phyloP scores from a whole-genome alignment of 2,888 invertebrate genomes.

The Endotricha flammealis region DNA sequence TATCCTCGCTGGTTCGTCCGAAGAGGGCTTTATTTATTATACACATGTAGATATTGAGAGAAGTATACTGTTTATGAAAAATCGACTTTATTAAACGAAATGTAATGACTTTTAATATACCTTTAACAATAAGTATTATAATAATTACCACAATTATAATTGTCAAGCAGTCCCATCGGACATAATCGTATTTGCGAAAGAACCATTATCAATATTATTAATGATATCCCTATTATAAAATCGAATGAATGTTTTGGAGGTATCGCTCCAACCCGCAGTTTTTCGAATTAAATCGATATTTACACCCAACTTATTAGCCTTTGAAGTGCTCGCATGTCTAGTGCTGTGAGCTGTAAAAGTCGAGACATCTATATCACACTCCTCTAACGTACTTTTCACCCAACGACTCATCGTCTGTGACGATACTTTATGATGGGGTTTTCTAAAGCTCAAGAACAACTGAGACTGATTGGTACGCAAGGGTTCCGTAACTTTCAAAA shows the following conservation, averaged over 20 bases:
- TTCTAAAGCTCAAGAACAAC: slow-evolving; percentile 7
- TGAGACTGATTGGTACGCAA: background rate
- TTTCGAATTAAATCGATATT: slow-evolving; percentile 11
- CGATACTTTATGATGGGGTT: background rate
- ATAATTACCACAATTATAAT: too few species aligned
- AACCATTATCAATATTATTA: background rate
- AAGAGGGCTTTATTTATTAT: too few species aligned
- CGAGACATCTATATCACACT: slow-evolving; percentile 12
- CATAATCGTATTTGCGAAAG: too few species aligned
- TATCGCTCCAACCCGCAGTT: slow-evolving; percentile 11
- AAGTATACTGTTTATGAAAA: too few species aligned
- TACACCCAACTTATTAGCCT: slow-evolving; percentile 7
- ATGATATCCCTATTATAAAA: slow-evolving; percentile 9
- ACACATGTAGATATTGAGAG: too few species aligned
- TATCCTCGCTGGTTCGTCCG: too few species aligned
- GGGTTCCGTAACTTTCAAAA: slow-evolving; percentile 3
- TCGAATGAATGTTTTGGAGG: slow-evolving; percentile 6
- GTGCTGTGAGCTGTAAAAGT: slow-evolving; percentile 13
- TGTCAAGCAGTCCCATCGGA: too few species aligned
- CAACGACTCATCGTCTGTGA: slow-evolving; percentile 10
- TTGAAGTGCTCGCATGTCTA: slow-evolving; percentile 12
- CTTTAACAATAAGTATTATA: too few species aligned
- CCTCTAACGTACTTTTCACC: slow-evolving; percentile 8
- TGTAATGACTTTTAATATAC: too few species aligned
- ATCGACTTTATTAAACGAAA: too few species aligned